Evolutionary conservation across 1,140 invertebrate species (phyloP).

Genomic region (Drosophila bocki): DNA sequence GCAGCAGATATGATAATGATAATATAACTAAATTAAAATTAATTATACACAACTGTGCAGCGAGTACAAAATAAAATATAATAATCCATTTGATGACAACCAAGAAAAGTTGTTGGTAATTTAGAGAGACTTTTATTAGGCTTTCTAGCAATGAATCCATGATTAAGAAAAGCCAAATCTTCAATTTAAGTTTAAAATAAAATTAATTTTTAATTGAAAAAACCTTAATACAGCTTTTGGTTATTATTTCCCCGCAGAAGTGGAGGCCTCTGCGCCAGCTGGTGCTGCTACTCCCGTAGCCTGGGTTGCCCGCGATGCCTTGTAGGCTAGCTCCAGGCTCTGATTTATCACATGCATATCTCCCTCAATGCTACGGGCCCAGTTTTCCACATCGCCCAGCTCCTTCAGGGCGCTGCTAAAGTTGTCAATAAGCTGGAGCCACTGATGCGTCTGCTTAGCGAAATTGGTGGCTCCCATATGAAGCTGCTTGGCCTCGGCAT

Average conservation of each 20-base stretch:
- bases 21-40: slow-evolving; percentile 41
- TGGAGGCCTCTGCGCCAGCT: neutral
- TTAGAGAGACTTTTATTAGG: neutral
- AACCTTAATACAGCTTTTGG: neutral
- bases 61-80: slow-evolving; percentile 34
- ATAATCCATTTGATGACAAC: neutral
- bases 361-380: slow-evolving; percentile 98
- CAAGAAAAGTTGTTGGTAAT: neutral
- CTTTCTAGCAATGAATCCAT: neutral
- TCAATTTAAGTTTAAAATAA: neutral
- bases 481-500: slow-evolving; percentile 98
- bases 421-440: slow-evolving; percentile 96
- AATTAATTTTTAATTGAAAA: neutral
- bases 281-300: slow-evolving; percentile 19
- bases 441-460: slow-evolving; percentile 98
- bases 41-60: slow-evolving; percentile 33
- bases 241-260: slow-evolving; percentile 14
- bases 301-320: slow-evolving; percentile 88
- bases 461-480: slow-evolving; percentile 97
- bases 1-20: slow-evolving; percentile 45
- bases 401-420: slow-evolving; percentile 98
- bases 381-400: slow-evolving; percentile 99
- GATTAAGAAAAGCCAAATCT: neutral
- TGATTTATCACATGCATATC: slow-evolving; percentile 97
- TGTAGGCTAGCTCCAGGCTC: slow-evolving; percentile 97